Evolutionary conservation across 1,140 invertebrate species (phyloP).

Genomic region (Bombus ignitus): DNA sequence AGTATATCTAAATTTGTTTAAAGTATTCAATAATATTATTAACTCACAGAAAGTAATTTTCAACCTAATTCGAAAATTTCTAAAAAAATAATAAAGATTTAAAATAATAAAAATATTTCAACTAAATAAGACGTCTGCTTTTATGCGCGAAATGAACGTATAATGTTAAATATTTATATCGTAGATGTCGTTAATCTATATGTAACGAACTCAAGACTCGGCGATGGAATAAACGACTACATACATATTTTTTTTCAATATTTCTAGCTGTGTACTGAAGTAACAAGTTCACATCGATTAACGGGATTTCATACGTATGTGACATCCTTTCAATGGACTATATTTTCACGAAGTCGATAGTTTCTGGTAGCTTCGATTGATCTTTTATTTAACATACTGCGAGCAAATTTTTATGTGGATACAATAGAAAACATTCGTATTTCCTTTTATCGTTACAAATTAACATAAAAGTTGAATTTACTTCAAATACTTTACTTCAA

Average conservation of each 20-base stretch:
- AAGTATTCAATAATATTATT: too few relatives aligned
- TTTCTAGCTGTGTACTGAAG: not conserved
- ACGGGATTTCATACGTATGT: slow-evolving; percentile 13
- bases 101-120: too few relatives aligned
- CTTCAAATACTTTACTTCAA: not conserved
- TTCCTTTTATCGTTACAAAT: not conserved
- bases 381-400: not conserved
- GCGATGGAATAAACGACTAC: too few relatives aligned
- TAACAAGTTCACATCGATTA: slow-evolving; percentile 42
- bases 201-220: too few relatives aligned
- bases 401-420: not conserved
- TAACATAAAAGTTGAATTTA: not conserved
- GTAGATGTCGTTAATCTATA: too few relatives aligned
- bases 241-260: not conserved
- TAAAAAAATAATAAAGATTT: too few relatives aligned
- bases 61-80: too few relatives aligned
- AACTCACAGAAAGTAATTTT: too few relatives aligned
- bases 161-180: too few relatives aligned
- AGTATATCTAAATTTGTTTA: too few relatives aligned
- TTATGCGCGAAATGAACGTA: too few relatives aligned
- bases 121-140: too few relatives aligned
- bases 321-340: not conserved
- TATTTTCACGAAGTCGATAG: not conserved
- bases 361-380: not conserved
- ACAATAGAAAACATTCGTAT: not conserved